Evolutionary conservation across 2,113 vertebrate genomes (phyloP).

Genomic region (Naja naja): DNA sequence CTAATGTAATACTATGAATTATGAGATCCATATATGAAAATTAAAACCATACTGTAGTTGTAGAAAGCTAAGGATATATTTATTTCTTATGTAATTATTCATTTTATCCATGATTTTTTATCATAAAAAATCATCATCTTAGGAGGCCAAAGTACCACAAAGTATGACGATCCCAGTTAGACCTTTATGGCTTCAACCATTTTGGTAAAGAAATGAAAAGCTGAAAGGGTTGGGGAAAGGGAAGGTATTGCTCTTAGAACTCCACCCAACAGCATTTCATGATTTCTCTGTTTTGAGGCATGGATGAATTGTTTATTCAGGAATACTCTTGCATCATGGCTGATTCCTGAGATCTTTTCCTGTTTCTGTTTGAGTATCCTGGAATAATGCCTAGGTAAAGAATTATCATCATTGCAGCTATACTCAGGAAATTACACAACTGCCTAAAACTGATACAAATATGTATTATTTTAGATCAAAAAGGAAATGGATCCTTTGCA

Average conservation of each 20-base stretch:
- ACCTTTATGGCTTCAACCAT: constrained; percentile 31
- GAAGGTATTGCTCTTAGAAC: background rate
- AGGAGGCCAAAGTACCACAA: background rate
- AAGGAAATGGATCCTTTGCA: constrained; percentile 19
- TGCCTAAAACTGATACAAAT: constrained; percentile 58
- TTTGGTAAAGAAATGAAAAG: constrained; percentile 48
- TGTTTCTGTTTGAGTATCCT: constrained; percentile 49
- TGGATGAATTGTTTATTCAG: constrained; percentile 39
- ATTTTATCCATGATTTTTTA: background rate
- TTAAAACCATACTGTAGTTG: background rate
- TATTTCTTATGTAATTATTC: background rate
- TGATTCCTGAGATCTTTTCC: constrained; percentile 31
- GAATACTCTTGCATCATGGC: constrained; percentile 42
- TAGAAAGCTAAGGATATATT: background rate
- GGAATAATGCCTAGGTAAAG: constrained; percentile 38
- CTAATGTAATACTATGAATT: background rate
- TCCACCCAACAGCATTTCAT: constrained; percentile 38
- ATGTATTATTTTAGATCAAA: constrained; percentile 46
- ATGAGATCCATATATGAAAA: background rate
- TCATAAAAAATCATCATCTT: background rate
- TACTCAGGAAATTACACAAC: constrained; percentile 48
- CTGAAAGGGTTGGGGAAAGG: background rate
- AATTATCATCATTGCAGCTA: constrained; percentile 35
- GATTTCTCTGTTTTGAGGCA: constrained; percentile 35
- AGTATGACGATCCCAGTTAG: background rate